phyloP scores from a whole-genome alignment of 2,888 invertebrate genomes.

The Oligia fasciuncula region DNA sequence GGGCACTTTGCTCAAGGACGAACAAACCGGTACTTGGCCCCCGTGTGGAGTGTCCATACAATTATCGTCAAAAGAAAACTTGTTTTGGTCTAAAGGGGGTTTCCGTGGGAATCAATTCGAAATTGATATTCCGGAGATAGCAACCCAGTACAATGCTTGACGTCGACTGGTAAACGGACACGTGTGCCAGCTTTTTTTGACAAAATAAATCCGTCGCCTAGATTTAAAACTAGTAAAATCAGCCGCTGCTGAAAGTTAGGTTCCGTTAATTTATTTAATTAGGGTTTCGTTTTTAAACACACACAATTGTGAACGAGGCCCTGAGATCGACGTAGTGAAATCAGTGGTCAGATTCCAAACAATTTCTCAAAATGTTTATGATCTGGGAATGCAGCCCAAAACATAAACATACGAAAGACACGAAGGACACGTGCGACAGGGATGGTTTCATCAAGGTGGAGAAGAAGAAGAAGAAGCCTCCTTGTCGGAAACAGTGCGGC shows the following conservation, averaged over 20 bases:
- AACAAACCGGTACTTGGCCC: not conserved
- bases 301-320: not conserved
- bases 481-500: too few species aligned
- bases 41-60: not conserved
- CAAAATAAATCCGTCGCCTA: not conserved
- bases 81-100: not conserved
- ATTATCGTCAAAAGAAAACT: not conserved
- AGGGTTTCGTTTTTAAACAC: not conserved
- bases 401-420: not conserved
- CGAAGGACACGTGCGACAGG: too few species aligned
- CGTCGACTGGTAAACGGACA: not conserved
- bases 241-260: not conserved
- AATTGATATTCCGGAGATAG: not conserved
- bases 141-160: constrained; percentile 11
- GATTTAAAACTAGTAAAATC: too few species aligned
- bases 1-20: constrained; percentile 72
- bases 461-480: too few species aligned
- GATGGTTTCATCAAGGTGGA: too few species aligned
- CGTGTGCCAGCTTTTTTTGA: not conserved
- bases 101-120: constrained; percentile 19
- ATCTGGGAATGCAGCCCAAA: too few species aligned
- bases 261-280: too few species aligned
- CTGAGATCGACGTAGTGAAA: too few species aligned
- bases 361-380: not conserved
- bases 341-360: not conserved